phyloP scores from a whole-genome alignment of 2,797 vertebrate genomes.

The Muscicapa comitata region DNA sequence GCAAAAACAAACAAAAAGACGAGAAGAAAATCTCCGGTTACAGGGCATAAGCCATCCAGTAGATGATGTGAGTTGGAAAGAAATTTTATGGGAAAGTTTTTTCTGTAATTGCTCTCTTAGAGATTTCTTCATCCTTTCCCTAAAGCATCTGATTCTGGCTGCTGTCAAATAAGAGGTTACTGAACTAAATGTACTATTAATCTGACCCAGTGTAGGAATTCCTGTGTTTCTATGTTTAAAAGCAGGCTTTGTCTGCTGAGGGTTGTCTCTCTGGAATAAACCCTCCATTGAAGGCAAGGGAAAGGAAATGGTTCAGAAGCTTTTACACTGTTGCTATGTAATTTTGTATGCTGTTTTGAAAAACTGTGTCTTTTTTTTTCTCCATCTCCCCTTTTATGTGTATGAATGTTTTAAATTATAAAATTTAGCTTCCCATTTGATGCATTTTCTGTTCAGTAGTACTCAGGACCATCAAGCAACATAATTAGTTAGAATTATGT shows the following conservation, averaged over 20 bases:
- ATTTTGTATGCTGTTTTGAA: constrained; percentile 31
- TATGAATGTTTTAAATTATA: neutral
- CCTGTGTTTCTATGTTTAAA: constrained; percentile 37
- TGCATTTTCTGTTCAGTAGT: neutral
- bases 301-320: constrained; percentile 37
- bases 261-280: constrained; percentile 41
- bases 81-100: constrained; percentile 59
- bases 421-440: neutral
- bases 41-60: constrained; percentile 18
- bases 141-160: constrained; percentile 49
- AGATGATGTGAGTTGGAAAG: constrained; percentile 30
- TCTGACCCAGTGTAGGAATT: constrained; percentile 45
- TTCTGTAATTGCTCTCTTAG: constrained; percentile 46
- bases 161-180: constrained; percentile 54
- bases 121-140: constrained; percentile 53
- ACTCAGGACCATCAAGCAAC: neutral
- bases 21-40: constrained; percentile 3
- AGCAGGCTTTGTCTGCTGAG: constrained; percentile 38
- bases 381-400: neutral
- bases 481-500: constrained; percentile 6
- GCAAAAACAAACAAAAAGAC: constrained; percentile 15
- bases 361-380: neutral
- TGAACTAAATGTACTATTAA: constrained; percentile 57
- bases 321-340: constrained; percentile 35
- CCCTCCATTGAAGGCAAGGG: neutral